These are phyloP conservation scores for Neogobius melanostomus DNA, from an alignment of 2,113 vertebrate genomes.

Conservation along the genomic window DNA sequence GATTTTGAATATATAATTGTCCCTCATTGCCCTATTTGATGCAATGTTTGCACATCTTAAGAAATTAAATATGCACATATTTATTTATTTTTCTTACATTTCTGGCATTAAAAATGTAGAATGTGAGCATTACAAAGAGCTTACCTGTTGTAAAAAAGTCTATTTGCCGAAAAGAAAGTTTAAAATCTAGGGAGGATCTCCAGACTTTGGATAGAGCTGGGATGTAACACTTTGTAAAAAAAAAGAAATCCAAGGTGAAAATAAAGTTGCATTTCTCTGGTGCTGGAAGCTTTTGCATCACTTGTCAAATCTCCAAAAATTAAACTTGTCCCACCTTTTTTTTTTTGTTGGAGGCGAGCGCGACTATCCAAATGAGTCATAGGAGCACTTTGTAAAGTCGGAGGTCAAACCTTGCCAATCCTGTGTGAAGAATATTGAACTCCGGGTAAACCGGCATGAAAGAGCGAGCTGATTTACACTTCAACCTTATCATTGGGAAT, in stretches of 20 bases:
- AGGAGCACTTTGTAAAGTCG: constrained; percentile 26
- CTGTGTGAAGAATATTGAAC: constrained; percentile 20
- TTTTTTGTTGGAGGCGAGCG: neutral
- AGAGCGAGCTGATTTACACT: constrained; percentile 35
- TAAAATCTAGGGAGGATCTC: no score
- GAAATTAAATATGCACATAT: no score
- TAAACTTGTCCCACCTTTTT: constrained; percentile 1
- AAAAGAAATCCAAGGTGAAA: constrained; percentile 54
- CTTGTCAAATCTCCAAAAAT: constrained; percentile 35
- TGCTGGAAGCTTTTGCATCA: constrained; percentile 36
- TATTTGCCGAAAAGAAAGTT: no score
- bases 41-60: no score
- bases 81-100: no score
- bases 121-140: no score
- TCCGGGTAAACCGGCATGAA: constrained; percentile 38
- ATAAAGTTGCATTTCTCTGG: constrained; percentile 54
- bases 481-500: constrained; percentile 36
- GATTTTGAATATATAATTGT: no score
- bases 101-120: no score
- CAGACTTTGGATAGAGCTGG: neutral
- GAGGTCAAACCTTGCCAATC: constrained; percentile 30
- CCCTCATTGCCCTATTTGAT: no score
- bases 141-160: no score
- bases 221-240: constrained; percentile 19
- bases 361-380: constrained; percentile 17